Evolutionary conservation across 2,113 vertebrate genomes (phyloP).

Genomic region (Nyctibius bracteatus): DNA sequence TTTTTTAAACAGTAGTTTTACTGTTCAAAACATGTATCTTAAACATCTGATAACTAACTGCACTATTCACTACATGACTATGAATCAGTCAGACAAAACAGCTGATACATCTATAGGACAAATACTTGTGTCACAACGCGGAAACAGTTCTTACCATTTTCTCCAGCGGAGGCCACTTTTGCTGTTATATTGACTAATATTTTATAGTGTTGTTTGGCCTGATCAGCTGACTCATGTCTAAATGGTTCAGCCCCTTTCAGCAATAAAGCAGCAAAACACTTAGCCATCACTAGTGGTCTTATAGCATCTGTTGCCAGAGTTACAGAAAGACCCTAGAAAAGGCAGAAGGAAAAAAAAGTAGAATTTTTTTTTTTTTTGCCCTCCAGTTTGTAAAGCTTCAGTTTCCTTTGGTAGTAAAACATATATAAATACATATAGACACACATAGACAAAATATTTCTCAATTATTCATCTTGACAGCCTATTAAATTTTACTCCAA

Average conservation of each 20-base stretch:
- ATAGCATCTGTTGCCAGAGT: conserved; percentile 64
- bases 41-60: background rate
- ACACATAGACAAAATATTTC: background rate
- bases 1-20: background rate
- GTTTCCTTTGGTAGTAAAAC: background rate
- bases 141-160: conserved; percentile 59
- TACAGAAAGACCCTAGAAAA: conserved; percentile 52
- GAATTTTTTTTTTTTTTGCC: background rate
- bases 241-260: conserved; percentile 68
- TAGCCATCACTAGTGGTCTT: conserved; percentile 70
- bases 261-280: conserved; percentile 70
- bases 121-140: background rate
- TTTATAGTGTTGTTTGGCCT: conserved; percentile 59
- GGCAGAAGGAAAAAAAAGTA: background rate
- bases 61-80: background rate
- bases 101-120: background rate
- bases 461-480: background rate
- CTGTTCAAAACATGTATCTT: background rate
- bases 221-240: conserved; percentile 51
- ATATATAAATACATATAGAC: background rate
- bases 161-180: conserved; percentile 70
- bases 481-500: background rate
- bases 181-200: conserved; percentile 68
- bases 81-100: background rate
- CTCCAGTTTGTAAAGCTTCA: background rate